Evolutionary conservation across 1,140 invertebrate species (phyloP).

Genomic region (Chironomus tepperi): DNA sequence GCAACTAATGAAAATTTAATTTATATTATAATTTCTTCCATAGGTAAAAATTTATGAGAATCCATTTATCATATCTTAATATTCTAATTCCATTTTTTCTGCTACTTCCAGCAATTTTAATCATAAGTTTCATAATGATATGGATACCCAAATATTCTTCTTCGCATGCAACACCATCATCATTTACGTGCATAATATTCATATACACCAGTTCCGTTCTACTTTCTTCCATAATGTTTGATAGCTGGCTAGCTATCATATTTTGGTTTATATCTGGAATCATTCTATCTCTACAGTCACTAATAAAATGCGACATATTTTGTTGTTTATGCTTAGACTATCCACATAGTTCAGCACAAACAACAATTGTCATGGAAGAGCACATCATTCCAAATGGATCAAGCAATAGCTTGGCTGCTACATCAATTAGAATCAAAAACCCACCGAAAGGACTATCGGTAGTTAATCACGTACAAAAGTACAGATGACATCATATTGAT

Average conservation of each 20-base stretch:
- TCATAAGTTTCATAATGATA: conserved; percentile 36
- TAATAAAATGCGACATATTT: conserved; percentile 36
- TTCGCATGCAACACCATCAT: conserved; percentile 34
- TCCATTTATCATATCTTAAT: too few relatives aligned
- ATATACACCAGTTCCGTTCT: conserved; percentile 32
- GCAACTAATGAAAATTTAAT: background rate
- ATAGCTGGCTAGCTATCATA: conserved; percentile 36
- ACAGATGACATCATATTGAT: conserved; percentile 38
- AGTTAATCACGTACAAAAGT: conserved; percentile 30
- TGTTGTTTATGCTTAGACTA: conserved; percentile 37
- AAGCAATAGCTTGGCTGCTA: conserved; percentile 28
- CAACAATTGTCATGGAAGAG: conserved; percentile 28
- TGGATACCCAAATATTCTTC: conserved; percentile 36
- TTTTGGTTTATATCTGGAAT: conserved; percentile 35
- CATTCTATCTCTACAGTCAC: conserved; percentile 28
- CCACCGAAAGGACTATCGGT: conserved; percentile 35
- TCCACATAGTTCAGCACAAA: conserved; percentile 29
- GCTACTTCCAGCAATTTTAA: conserved; percentile 29
- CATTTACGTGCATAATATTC: conserved; percentile 32
- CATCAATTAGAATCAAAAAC: conserved; percentile 34
- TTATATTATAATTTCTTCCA: background rate
- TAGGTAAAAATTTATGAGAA: background rate
- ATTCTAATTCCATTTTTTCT: background rate
- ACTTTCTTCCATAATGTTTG: conserved; percentile 32
- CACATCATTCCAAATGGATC: conserved; percentile 34